Conservation (phyloP, 2,888 invertebrate species). For the Mesoligia furuncula region DNA sequence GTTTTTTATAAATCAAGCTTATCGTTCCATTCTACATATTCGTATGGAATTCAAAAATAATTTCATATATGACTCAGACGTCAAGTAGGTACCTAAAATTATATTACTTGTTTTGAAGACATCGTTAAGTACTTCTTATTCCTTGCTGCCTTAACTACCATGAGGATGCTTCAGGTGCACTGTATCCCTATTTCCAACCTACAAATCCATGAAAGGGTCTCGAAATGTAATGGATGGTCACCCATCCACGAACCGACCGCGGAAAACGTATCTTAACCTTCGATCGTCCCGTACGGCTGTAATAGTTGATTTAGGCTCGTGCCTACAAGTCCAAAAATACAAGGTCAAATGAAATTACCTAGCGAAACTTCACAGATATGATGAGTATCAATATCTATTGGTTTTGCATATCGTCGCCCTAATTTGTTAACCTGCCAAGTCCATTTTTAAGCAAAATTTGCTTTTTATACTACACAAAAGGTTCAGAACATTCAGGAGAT, state of each 20-base stretch:
- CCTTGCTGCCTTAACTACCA: not conserved
- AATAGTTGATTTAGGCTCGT: too few species aligned
- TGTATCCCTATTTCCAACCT: not conserved
- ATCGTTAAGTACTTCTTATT: not conserved
- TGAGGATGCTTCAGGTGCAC: not conserved
- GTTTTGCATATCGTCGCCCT: too few species aligned
- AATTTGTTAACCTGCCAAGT: too few species aligned
- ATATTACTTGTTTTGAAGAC: not conserved
- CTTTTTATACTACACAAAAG: too few species aligned
- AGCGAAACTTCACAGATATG: too few species aligned
- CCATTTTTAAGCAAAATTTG: too few species aligned
- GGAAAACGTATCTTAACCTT: not conserved
- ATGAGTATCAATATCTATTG: too few species aligned
- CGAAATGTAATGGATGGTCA: not conserved
- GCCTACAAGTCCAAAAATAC: not conserved
- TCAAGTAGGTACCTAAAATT: too few species aligned
- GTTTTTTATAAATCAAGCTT: constrained; percentile 19
- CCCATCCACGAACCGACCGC: not conserved
- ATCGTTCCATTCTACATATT: constrained; percentile 1
- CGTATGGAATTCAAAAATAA: not conserved
- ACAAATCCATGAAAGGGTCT: not conserved
- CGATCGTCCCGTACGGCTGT: not conserved
- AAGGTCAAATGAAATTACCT: too few species aligned
- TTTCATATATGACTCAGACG: not conserved
- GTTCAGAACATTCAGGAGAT: too few species aligned